Evolutionary conservation across 2,888 invertebrate genomes (phyloP).

Genomic region (Scrobipalpa costella): DNA sequence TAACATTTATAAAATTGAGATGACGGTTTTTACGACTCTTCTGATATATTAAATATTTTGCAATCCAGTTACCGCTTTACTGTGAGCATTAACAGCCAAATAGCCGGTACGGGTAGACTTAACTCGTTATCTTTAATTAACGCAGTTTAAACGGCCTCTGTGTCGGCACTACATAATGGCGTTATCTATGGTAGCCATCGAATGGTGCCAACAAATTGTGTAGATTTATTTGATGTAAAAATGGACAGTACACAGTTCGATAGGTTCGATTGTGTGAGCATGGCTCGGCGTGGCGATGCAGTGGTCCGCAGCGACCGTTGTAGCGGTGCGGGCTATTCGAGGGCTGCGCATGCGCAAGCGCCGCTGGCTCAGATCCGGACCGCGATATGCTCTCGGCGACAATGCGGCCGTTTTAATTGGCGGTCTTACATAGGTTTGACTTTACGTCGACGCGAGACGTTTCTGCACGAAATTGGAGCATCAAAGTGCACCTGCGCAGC

Average conservation of each 20-base stretch:
- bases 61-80: not conserved
- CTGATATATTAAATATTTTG: constrained; percentile 1
- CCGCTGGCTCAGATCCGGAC: constrained; percentile 32
- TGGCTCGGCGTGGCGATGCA: constrained; percentile 11
- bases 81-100: constrained; percentile 25
- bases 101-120: constrained; percentile 41
- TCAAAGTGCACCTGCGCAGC: constrained; percentile 37
- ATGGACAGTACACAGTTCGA: constrained; percentile 60
- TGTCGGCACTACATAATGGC: constrained; percentile 60
- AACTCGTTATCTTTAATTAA: constrained; percentile 67
- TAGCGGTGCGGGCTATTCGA: constrained; percentile 23
- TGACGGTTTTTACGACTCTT: constrained; percentile 28
- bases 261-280: constrained; percentile 38
- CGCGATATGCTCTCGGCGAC: constrained; percentile 41
- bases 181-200: constrained; percentile 50
- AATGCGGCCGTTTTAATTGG: constrained; percentile 64
- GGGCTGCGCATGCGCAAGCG: constrained; percentile 6
- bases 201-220: constrained; percentile 68
- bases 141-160: constrained; percentile 56
- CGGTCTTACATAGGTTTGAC: constrained; percentile 47
- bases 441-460: constrained; percentile 36
- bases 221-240: constrained; percentile 64
- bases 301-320: constrained; percentile 21
- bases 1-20: constrained; percentile 10
- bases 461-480: constrained; percentile 42